Evolutionary conservation across 2,888 invertebrate genomes (phyloP).

Genomic region (Pyrrhosoma nymphula): DNA sequence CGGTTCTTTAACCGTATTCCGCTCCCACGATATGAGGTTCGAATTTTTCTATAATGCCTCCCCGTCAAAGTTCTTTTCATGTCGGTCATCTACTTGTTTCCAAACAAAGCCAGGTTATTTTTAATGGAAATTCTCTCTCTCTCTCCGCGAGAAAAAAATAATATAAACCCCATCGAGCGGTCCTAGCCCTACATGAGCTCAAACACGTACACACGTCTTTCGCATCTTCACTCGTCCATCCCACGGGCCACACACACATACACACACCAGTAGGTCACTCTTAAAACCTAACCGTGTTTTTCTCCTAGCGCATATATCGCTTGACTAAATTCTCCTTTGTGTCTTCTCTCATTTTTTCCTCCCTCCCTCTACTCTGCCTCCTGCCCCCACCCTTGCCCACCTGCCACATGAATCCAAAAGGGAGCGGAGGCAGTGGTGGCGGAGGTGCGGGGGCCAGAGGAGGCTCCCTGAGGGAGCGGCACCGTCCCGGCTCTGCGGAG

Average conservation of each 20-base stretch:
- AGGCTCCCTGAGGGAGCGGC: constrained; percentile 73
- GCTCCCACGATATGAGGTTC: background rate
- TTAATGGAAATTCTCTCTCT: background rate
- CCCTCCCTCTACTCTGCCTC: no score
- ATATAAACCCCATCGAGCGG: background rate
- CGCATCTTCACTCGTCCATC: background rate
- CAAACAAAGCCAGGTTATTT: background rate
- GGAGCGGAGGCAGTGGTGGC: background rate
- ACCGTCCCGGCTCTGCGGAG: constrained; percentile 69
- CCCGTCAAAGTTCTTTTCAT: background rate
- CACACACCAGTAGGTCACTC: background rate
- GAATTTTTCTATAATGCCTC: background rate
- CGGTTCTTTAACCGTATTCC: background rate
- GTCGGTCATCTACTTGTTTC: background rate
- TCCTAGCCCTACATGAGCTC: background rate
- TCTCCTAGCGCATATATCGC: background rate
- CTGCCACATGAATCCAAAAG: background rate
- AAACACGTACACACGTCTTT: background rate
- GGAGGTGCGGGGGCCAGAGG: constrained; percentile 69
- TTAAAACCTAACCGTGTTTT: background rate
- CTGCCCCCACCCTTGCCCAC: no score
- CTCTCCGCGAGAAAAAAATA: background rate
- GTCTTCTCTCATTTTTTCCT: background rate
- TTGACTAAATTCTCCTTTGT: constrained; percentile 24
- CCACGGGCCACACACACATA: background rate